Percentiles rank a stretch among this genome's conserved stretches.
These are phyloP conservation scores for Leptothorax acervorum DNA, from an alignment of 2,888 invertebrate species.

Conservation along the genomic window DNA sequence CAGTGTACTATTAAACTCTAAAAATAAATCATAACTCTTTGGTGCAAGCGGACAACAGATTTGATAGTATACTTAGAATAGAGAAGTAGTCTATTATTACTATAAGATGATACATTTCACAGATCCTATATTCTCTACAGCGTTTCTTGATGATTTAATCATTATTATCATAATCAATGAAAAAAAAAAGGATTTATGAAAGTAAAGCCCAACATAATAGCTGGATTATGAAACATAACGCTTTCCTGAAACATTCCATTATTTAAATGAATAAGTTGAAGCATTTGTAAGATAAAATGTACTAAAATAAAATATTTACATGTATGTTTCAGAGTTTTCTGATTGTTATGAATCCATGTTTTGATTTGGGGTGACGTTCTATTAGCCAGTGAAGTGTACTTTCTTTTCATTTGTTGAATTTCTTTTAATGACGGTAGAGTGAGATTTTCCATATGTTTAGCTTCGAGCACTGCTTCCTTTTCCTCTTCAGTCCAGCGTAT, in stretches of 20 bases:
- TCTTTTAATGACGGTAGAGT: background rate
- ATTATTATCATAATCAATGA: too few relatives aligned
- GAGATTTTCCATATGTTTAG: background rate
- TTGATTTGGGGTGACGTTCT: background rate
- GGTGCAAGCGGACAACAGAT: too few relatives aligned
- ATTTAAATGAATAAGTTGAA: background rate
- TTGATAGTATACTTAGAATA: too few relatives aligned
- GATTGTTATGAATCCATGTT: background rate
- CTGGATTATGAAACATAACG: too few relatives aligned
- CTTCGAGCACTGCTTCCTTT: background rate
- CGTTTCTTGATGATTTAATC: too few relatives aligned
- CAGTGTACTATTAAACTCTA: too few relatives aligned
- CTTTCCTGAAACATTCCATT: background rate
- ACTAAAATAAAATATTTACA: background rate
- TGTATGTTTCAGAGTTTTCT: background rate
- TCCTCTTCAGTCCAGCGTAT: background rate
- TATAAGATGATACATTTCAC: too few relatives aligned
- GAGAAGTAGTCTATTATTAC: too few relatives aligned
- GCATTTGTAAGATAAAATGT: background rate
- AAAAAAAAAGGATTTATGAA: too few relatives aligned
- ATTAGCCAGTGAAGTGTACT: background rate
- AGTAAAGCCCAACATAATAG: too few relatives aligned
- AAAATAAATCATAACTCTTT: too few relatives aligned
- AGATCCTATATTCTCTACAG: too few relatives aligned
- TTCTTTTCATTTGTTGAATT: background rate